Evolutionary conservation across 1,140 invertebrate genomes (phyloP), one percentile per base, ranked within the genome.

Genomic region (Sinella curviseta): DNA sequence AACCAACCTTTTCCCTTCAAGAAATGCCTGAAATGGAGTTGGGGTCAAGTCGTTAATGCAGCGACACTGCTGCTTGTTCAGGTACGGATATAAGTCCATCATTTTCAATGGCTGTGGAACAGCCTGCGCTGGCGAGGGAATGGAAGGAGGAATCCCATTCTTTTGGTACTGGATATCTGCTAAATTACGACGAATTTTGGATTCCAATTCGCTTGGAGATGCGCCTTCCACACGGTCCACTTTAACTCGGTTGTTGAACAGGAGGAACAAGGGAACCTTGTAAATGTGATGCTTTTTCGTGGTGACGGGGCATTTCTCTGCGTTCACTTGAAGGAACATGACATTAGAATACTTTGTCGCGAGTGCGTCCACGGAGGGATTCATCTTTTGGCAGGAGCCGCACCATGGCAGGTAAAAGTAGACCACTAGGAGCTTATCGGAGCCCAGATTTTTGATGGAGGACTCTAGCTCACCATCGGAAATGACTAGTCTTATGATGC

Each of bases 371-470:
- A 75, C 74, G 26, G 39, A 2, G 26, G 74, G 74, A 39, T 36
- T 75, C 3, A 48, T 20, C 28, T 75, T 75, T 76, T 75, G 74
- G 26, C 74, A 75, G 2, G 74, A 75, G 34, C 74, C 74, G 39
- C 74, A 75, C 74, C 74, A 75, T 1, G 74, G 74, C 8, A 75
- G 74, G 28, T 26, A 39, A 26, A 75, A 75, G 28, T 75, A 75
- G 31, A 75, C 17, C 2, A 75, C 24, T 1, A 54, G 1, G 12
- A 36, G 24, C 33, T 30, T 36, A 4, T 20, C 74, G 2, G 3
- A 14, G 24, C 74, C 74, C 2, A 75, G 14, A 30, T 14, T 30
- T 24, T 34, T 36, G 20, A 75, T 35, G 14, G 12, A 24, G 1
- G 33, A 8, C 1, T 70, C 39, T 1, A 75, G 14, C 20, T 75